Percentiles rank a stretch among this genome's conserved stretches.
Conservation (phyloP, 30 jellyfish, hydroid and myxozoan genomes). For the Cassiopea xamachana region DNA sequence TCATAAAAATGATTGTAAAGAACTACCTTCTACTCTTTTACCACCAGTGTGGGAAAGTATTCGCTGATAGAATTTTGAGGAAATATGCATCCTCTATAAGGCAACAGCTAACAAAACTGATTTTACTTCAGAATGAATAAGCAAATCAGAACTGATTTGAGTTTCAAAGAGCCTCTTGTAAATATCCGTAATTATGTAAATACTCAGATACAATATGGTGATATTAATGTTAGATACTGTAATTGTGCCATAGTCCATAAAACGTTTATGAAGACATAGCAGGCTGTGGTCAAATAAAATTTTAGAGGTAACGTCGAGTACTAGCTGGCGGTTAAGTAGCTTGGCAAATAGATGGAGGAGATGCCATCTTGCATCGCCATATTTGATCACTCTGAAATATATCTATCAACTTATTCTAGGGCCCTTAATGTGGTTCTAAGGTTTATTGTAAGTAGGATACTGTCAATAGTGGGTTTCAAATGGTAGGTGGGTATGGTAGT, state of each 20-base stretch:
- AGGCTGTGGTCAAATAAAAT: not conserved
- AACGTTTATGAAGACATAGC: not conserved
- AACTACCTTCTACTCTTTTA: conserved; percentile 14
- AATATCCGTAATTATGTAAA: not conserved
- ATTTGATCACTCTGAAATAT: not conserved
- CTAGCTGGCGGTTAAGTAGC: conserved; percentile 51
- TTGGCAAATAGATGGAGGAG: conserved; percentile 26
- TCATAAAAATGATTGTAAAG: conserved; percentile 19
- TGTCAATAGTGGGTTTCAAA: too few species aligned
- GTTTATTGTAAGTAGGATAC: too few species aligned
- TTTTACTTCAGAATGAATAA: conserved; percentile 25
- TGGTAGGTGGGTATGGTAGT: too few species aligned
- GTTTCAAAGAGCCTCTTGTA: not conserved
- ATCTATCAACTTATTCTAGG: not conserved
- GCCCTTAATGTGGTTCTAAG: too few species aligned
- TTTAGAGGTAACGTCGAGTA: conserved; percentile 47
- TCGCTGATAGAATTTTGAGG: conserved; percentile 19
- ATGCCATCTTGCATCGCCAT: conserved; percentile 12
- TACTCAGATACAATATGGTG: not conserved
- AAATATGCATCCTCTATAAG: conserved; percentile 10
- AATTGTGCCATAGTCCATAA: not conserved
- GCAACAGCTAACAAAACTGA: conserved; percentile 20
- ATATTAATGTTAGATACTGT: not conserved
- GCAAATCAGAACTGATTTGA: not conserved
- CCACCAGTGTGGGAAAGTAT: conserved; percentile 35